Evolutionary conservation across 1,140 invertebrate species (phyloP), one percentile per base, ranked within the genome.

Genomic region (Atta colombica): DNA sequence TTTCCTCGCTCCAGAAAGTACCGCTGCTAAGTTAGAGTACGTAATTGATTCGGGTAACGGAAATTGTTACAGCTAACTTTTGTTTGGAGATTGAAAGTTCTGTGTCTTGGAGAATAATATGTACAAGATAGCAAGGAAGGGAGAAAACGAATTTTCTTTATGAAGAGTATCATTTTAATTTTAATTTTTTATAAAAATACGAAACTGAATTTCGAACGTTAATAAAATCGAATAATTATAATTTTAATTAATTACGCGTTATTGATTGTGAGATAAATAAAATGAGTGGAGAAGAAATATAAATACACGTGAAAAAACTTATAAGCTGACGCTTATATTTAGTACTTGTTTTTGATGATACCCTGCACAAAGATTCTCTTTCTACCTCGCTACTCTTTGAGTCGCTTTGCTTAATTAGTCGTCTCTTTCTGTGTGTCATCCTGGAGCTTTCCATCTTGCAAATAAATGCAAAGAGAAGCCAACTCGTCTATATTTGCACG

Each of bases 31-130:
- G 53, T 74, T 61, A 18, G n/a, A 31, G 39, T 31, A 31, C 53
- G 39, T 84, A 84, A 84, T 84, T 84, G 69, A 84, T 84, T 84
- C n/a, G 80, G 14, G n/a, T 74, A 74, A 84, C 80, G 69, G 39
- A 75, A 84, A 53, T 84, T 61, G 25, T 61, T 74, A 74, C 21
- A 60, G 69, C 55, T 61, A 61, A 75, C 65, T 61, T 74, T 74
- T 21, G 68, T 49, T 60, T 31, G 80, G 39, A 51, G 71, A 84
- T 74, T 61, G 68, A 51, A 84, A 61, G 25, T 75, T 72, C 8
- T 31, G 35, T 39, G 8, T 45, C 53, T 28, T 35, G 45, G 25
- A 35, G 18, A 61, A 51, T 51, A 63, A 53, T 21, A 66, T 49
- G n/a, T 25, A 31, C 16, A 49, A 16, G 18, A 35, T 39, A n/a